Conservation (phyloP, 1,140 invertebrate genomes). For the Heterodera schachtii region DNA sequence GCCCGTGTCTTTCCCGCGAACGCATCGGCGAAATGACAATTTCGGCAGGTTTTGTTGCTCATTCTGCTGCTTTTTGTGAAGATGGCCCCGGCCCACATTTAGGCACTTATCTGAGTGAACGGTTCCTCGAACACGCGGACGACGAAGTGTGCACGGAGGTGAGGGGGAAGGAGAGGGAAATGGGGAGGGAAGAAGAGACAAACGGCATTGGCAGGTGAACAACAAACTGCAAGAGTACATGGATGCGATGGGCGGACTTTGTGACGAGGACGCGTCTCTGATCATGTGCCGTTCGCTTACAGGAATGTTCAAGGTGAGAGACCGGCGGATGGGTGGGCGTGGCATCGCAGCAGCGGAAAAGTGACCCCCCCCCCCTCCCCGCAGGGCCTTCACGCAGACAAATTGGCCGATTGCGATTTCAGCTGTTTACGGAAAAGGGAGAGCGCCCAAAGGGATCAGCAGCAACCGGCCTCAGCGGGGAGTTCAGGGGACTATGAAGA, state of each 20-base stretch:
- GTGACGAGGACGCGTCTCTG: constrained; percentile 60
- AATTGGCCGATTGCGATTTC: constrained; percentile 54
- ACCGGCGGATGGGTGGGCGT: too few species aligned
- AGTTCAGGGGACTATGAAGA: constrained; percentile 23
- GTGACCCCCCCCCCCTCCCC: too few species aligned
- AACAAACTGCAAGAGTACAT: constrained; percentile 59
- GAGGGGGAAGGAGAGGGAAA: not conserved
- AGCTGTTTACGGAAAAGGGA: constrained; percentile 44
- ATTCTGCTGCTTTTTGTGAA: too few species aligned
- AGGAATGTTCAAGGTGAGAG: constrained; percentile 53
- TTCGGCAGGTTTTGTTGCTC: constrained; percentile 48
- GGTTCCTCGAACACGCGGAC: constrained; percentile 61
- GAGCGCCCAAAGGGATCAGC: constrained; percentile 27
- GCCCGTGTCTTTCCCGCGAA: constrained; percentile 58
- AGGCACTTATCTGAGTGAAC: constrained; percentile 64
- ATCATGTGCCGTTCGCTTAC: constrained; percentile 59
- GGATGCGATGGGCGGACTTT: constrained; percentile 59
- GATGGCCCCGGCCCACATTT: not conserved
- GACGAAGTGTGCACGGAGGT: constrained; percentile 58
- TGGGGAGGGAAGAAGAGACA: not conserved
- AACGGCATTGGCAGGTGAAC: constrained; percentile 42
- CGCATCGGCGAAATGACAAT: constrained; percentile 66
- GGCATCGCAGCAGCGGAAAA: too few species aligned
- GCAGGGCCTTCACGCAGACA: constrained; percentile 63
- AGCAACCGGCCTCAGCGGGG: not conserved